A percentile compares a stretch with the other conserved stretches of the same genome.
Evolutionary conservation across 2,797 vertebrate species (phyloP).

Genomic region (Ctenochaetus hawaiiensis): DNA sequence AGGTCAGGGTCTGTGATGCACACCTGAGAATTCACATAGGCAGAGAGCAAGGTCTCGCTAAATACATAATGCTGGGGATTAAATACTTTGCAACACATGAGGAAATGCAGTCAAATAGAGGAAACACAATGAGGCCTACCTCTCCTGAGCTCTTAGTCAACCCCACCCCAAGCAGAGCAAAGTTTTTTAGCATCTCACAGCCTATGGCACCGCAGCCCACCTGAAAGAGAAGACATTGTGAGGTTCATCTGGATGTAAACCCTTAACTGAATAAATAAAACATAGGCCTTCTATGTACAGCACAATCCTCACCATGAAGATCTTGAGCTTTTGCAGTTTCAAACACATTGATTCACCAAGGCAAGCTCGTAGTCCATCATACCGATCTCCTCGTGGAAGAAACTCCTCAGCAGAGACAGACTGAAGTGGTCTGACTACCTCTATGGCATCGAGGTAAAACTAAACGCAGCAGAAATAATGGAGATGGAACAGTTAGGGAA

Average conservation of each 20-base stretch:
- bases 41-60: background rate
- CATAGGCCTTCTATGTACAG: background rate
- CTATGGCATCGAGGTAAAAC: constrained; percentile 95
- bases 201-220: constrained; percentile 98
- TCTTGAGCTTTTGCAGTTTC: constrained; percentile 91
- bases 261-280: background rate
- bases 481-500: background rate
- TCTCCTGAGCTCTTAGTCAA: constrained; percentile 85
- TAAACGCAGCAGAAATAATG: constrained; percentile 60
- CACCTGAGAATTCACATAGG: constrained; percentile 81
- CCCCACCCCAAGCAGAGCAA: constrained; percentile 95
- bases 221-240: constrained; percentile 73
- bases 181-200: constrained; percentile 99
- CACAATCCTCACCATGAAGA: constrained; percentile 92
- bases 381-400: constrained; percentile 92
- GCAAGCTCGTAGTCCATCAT: constrained; percentile 94
- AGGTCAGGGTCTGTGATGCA: constrained; percentile 97
- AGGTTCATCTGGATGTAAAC: background rate
- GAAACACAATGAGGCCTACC: constrained; percentile 59
- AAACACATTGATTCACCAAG: constrained; percentile 92
- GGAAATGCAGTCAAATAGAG: background rate
- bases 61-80: background rate
- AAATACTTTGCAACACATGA: background rate
- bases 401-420: constrained; percentile 90
- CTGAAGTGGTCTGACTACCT: constrained; percentile 89